Conservation (phyloP, 2,113 vertebrate species). For the Chionomys nivalis region DNA sequence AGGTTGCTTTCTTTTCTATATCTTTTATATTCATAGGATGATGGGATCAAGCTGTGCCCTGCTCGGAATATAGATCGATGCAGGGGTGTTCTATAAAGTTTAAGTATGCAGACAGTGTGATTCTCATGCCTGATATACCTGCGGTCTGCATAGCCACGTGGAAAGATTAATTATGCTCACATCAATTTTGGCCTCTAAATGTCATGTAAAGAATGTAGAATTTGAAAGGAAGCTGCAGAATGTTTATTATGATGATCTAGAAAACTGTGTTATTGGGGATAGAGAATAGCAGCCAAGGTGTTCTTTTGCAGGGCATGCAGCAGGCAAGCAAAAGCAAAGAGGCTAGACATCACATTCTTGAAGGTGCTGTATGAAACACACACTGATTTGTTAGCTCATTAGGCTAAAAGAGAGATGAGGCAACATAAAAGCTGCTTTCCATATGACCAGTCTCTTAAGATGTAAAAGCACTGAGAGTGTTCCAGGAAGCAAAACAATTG, state of each 20-base stretch:
- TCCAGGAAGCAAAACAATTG: slow-evolving; percentile 52
- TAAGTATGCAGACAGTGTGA: slow-evolving; percentile 83
- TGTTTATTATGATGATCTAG: slow-evolving; percentile 80
- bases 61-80: slow-evolving; percentile 82
- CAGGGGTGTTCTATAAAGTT: slow-evolving; percentile 72
- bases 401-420: slow-evolving; percentile 52
- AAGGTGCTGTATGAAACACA: slow-evolving; percentile 42
- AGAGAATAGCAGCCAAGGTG: background rate
- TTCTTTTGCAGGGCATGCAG: slow-evolving; percentile 46
- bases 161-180: slow-evolving; percentile 86
- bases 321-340: slow-evolving; percentile 57
- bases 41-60: slow-evolving; percentile 70
- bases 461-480: slow-evolving; percentile 48
- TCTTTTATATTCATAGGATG: slow-evolving; percentile 59
- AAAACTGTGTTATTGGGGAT: background rate
- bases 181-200: slow-evolving; percentile 87
- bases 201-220: slow-evolving; percentile 85
- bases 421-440: slow-evolving; percentile 25
- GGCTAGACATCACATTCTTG: slow-evolving; percentile 58
- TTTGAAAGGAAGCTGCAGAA: slow-evolving; percentile 78
- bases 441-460: slow-evolving; percentile 13
- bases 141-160: slow-evolving; percentile 75
- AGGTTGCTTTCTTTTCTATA: background rate
- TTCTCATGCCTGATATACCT: slow-evolving; percentile 74
- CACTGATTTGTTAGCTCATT: slow-evolving; percentile 61